A percentile compares a stretch with the other conserved stretches of the same genome.
Conservation (phyloP, 23 tunicate genomes). For the Diplosoma virens region DNA sequence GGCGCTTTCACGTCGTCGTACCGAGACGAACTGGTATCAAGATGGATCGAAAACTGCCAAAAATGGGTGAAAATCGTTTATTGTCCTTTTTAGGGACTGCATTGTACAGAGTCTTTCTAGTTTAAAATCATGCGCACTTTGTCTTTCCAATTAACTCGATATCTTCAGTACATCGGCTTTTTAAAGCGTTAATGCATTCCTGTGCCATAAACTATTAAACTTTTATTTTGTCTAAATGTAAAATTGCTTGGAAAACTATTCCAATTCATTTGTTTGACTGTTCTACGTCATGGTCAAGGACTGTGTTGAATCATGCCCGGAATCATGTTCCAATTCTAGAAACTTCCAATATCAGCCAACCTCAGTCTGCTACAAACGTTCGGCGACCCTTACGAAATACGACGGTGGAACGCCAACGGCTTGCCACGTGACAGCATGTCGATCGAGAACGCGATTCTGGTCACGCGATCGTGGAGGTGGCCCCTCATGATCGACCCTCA, state of each 20-base stretch:
- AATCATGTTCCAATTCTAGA: conserved; percentile 26
- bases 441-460: conserved; percentile 85
- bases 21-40: conserved; percentile 63
- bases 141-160: too few relatives aligned
- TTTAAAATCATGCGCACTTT: too few relatives aligned
- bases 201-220: too few relatives aligned
- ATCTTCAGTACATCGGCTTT: too few relatives aligned
- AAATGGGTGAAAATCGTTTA: conserved; percentile 67
- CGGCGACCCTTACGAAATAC: conserved; percentile 87
- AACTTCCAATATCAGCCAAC: conserved; percentile 65
- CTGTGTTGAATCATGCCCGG: too few relatives aligned
- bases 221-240: too few relatives aligned
- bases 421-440: conserved; percentile 85
- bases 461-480: conserved; percentile 85
- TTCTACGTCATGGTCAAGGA: too few relatives aligned
- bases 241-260: too few relatives aligned
- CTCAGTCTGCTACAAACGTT: conserved; percentile 55
- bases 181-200: too few relatives aligned
- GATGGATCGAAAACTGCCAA: conserved; percentile 73
- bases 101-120: too few relatives aligned
- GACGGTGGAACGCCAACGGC: conserved; percentile 95
- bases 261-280: too few relatives aligned
- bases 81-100: too few relatives aligned
- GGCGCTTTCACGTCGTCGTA: conserved; percentile 90
- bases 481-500: conserved; percentile 97